A percentile compares a stretch with the other conserved stretches of the same genome.
These are phyloP conservation scores for Apamea monoglypha DNA, from an alignment of 2,888 invertebrate genomes.

Conservation along the genomic window DNA sequence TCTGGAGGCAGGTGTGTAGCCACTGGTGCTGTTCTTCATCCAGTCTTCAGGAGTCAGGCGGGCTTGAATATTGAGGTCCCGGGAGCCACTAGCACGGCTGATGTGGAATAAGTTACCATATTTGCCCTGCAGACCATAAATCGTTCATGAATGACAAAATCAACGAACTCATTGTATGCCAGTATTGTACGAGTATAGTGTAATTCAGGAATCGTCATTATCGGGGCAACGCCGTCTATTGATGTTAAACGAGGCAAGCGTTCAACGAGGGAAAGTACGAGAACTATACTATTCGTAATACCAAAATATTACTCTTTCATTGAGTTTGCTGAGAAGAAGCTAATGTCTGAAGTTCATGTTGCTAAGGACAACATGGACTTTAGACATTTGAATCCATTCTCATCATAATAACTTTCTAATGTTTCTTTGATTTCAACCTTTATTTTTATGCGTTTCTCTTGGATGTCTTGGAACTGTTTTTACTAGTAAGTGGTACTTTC, in stretches of 20 bases:
- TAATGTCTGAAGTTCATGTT: neutral
- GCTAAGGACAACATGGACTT: neutral
- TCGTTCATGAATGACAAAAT: neutral
- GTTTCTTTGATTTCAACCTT: neutral
- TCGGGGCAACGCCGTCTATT: neutral
- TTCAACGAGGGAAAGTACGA: neutral
- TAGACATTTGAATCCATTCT: neutral
- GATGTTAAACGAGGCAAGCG: no score
- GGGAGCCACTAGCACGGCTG: constrained; percentile 68
- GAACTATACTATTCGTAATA: neutral
- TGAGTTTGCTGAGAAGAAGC: neutral
- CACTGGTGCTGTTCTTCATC: constrained; percentile 90
- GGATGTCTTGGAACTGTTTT: neutral
- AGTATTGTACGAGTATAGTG: neutral
- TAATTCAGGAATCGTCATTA: neutral
- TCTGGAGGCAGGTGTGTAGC: constrained; percentile 92
- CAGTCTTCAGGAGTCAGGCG: constrained; percentile 94
- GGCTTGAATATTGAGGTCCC: constrained; percentile 74
- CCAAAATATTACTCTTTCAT: neutral
- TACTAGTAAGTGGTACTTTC: neutral
- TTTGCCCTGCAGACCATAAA: constrained; percentile 77
- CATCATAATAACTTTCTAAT: neutral
- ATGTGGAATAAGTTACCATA: constrained; percentile 80
- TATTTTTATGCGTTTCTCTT: neutral
- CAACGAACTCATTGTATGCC: neutral